Base-by-base conservation (phyloP, 2,797 vertebrate genomes). In the Helarctos malayanus region DNA sequence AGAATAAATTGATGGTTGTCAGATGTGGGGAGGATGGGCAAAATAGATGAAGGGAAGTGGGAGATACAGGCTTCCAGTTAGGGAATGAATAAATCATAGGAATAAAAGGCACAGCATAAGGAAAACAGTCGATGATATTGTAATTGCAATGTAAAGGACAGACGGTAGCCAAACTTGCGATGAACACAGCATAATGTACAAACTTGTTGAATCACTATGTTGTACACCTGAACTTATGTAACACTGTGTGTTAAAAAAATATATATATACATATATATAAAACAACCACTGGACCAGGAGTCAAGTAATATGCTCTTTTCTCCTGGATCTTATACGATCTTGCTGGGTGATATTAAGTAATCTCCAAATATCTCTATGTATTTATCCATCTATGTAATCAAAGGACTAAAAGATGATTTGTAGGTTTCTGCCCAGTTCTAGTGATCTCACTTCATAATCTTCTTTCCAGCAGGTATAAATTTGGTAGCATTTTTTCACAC, bases 391-490 rank as follows among this genome's bases (percentile, higher is more conserved):
- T 75, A 86, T 49, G 94, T 84, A 83, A 81, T 71, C 29, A 83
- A 90, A n/a, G 2, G 41, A n/a, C 61, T 92, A 96, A 97, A 89
- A 75, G n/a, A 63, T 84, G 41, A 90, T 61, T 82, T 38, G 10
- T 29, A 91, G 18, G 25, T 61, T 96, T 94, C 47, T 69, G 45
- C 61, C 52, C 19, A 71, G 27, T 78, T 84, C 83, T 91, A 95
- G 19, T 88, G 21, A 86, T 63, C 25, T 95, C 41, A 92, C 25
- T 89, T 96, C 29, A 94, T n/a, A 86, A 86, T 63, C 69, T 27
- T 89, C 96, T 88, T 95, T 91, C 71, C 10, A 96, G n/a, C 35
- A 97, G 6, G 7, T 52, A 78, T n/a, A 18, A 71, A 81, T 86
- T 95, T 75, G 49, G 32, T 38, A 89, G 21, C 41, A 87, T 76